These are phyloP conservation scores for Rhadina sibilatrix DNA, from an alignment of 2,113 vertebrate species.

Conservation along the genomic window DNA sequence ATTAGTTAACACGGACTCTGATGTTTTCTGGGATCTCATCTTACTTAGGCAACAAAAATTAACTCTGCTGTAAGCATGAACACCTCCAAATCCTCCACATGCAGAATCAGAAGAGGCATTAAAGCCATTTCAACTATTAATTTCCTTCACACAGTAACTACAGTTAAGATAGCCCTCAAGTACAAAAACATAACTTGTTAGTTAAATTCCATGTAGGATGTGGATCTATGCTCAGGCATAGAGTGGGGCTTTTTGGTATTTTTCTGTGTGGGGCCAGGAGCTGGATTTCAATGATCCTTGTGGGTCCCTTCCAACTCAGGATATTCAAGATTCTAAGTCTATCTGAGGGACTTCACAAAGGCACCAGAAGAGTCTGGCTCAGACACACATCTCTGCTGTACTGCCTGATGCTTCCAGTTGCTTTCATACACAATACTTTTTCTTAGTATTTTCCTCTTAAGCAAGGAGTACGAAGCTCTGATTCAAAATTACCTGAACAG, in stretches of 20 bases:
- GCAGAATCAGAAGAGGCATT: neutral
- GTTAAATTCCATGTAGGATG: neutral
- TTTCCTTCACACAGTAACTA: neutral
- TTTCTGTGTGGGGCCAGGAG: neutral
- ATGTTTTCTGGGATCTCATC: neutral
- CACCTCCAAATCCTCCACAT: neutral
- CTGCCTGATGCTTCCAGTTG: rapidly evolving
- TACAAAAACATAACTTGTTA: neutral
- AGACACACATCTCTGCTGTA: neutral
- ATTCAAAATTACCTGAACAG: neutral
- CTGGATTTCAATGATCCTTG: neutral
- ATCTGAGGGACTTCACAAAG: neutral
- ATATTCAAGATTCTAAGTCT: neutral
- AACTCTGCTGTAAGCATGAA: neutral
- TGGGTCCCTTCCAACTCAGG: neutral
- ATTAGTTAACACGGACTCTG: neutral
- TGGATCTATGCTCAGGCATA: neutral
- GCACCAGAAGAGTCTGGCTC: neutral
- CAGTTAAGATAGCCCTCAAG: neutral
- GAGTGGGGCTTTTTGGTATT: neutral
- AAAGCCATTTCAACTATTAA: neutral
- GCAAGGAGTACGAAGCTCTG: neutral
- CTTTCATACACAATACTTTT: neutral
- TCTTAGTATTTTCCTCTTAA: neutral
- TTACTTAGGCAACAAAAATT: neutral